A percentile compares a stretch with the other conserved stretches of the same genome.
Evolutionary conservation across 2,797 vertebrate genomes (phyloP).

Genomic region (Kryptolebias ocellatus): DNA sequence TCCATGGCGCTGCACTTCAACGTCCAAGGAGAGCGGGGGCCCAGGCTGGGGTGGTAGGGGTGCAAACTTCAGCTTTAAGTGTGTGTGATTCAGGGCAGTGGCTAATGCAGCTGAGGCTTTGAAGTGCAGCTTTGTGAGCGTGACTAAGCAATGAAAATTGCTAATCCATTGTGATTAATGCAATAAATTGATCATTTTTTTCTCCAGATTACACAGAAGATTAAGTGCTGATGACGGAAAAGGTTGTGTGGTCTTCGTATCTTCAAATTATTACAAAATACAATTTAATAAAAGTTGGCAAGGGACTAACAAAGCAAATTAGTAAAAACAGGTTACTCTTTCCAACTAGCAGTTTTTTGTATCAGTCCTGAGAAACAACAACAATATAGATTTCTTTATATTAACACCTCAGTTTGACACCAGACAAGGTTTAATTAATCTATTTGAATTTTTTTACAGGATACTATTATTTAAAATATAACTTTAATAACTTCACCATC

Average conservation of each 20-base stretch:
- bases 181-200: conserved; percentile 81
- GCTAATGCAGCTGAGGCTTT: conserved; percentile 72
- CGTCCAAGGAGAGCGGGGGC: conserved; percentile 69
- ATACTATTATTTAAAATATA: too few species aligned
- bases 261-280: conserved; percentile 9
- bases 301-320: neutral
- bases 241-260: conserved; percentile 37
- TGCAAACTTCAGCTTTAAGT: conserved; percentile 46
- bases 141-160: conserved; percentile 83
- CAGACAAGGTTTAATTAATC: too few species aligned
- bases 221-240: conserved; percentile 38
- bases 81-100: conserved; percentile 53
- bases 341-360: neutral
- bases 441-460: too few species aligned
- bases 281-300: neutral
- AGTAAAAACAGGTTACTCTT: neutral
- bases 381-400: too few species aligned
- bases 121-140: conserved; percentile 78
- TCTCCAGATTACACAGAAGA: conserved; percentile 52
- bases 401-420: too few species aligned
- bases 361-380: neutral
- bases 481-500: too few species aligned
- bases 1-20: conserved; percentile 67
- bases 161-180: conserved; percentile 87
- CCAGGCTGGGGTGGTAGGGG: conserved; percentile 54